A percentile compares a stretch with the other conserved stretches of the same genome.
Evolutionary conservation across 1,140 invertebrate species (phyloP).

Genomic region (Patella vulgata): DNA sequence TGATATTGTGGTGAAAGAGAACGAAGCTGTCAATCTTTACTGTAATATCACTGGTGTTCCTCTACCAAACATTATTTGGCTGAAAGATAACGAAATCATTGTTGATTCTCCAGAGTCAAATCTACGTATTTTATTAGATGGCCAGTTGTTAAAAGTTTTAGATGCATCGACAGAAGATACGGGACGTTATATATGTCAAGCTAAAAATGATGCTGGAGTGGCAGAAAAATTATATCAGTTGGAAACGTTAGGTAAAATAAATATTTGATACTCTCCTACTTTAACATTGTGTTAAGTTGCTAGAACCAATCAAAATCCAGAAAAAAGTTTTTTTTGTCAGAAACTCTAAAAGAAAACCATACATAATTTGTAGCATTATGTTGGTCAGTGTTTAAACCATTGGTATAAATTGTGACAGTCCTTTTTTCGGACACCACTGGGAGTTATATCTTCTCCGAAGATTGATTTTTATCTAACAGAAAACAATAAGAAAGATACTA

Average conservation of each 20-base stretch:
- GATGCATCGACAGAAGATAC: slow-evolving; percentile 38
- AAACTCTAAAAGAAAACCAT: too few relatives aligned
- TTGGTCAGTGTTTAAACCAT: too few relatives aligned
- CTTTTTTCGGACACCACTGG: too few relatives aligned
- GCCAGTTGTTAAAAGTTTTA: slow-evolving; percentile 46
- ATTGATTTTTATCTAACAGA: too few relatives aligned
- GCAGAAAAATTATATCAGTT: slow-evolving; percentile 63
- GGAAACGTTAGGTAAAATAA: slow-evolving; percentile 66
- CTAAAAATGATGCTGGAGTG: slow-evolving; percentile 69
- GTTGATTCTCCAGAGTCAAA: slow-evolving; percentile 28
- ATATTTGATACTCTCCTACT: background rate
- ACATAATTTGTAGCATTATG: too few relatives aligned
- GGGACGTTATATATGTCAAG: slow-evolving; percentile 68
- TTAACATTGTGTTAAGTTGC: too few relatives aligned
- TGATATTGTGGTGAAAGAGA: slow-evolving; percentile 81
- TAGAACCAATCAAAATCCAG: too few relatives aligned
- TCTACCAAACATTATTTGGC: slow-evolving; percentile 57
- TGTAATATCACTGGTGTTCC: slow-evolving; percentile 69
- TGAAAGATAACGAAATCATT: slow-evolving; percentile 47
- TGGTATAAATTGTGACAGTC: too few relatives aligned
- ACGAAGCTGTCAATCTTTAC: slow-evolving; percentile 48
- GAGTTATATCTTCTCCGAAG: too few relatives aligned
- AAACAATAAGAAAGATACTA: too few relatives aligned
- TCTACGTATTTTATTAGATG: slow-evolving; percentile 38
- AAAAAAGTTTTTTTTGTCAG: background rate